Conservation (phyloP, 2,888 invertebrate species). For the Xiphydria camelus region DNA sequence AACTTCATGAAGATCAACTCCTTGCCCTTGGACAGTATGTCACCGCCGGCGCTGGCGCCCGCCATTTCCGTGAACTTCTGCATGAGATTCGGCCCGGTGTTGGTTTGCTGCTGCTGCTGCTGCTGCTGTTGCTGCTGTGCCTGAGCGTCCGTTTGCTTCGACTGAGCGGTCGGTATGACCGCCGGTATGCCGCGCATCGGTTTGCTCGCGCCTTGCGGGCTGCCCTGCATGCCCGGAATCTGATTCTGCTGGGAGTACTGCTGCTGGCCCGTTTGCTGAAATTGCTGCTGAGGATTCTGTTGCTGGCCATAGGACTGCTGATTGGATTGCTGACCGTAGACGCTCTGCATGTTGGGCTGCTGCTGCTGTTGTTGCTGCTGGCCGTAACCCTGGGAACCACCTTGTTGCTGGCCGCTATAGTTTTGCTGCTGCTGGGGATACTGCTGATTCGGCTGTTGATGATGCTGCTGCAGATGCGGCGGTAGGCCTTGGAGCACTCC, state of each 20-base stretch:
- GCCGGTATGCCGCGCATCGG: slow-evolving; percentile 61
- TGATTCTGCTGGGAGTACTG: slow-evolving; percentile 47
- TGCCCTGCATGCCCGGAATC: slow-evolving; percentile 37
- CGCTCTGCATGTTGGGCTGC: slow-evolving; percentile 39
- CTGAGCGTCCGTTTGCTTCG: slow-evolving; percentile 30
- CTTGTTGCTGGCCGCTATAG: too few species aligned
- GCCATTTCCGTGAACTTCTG: slow-evolving; percentile 89
- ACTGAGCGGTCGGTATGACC: slow-evolving; percentile 57
- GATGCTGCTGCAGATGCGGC: slow-evolving; percentile 35
- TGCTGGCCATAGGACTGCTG: slow-evolving; percentile 43
- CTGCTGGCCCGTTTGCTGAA: slow-evolving; percentile 41
- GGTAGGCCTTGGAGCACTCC: slow-evolving; percentile 61
- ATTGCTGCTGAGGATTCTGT: slow-evolving; percentile 33
- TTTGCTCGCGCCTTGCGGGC: slow-evolving; percentile 44
- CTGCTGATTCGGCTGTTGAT: slow-evolving; percentile 39
- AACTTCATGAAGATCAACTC: slow-evolving; percentile 94
- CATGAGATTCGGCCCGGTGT: slow-evolving; percentile 75
- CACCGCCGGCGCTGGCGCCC: slow-evolving; percentile 77
- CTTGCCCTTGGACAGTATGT: slow-evolving; percentile 89
- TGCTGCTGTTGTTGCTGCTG: slow-evolving; percentile 49
- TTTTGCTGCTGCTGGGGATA: slow-evolving; percentile 38
- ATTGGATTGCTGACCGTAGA: slow-evolving; percentile 39
- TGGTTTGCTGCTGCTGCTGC: slow-evolving; percentile 56
- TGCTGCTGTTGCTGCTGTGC: slow-evolving; percentile 57
- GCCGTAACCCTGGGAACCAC: slow-evolving; percentile 34